phyloP scores from a whole-genome alignment of 2,888 invertebrate genomes.

The Caenorhabditis plicata region DNA sequence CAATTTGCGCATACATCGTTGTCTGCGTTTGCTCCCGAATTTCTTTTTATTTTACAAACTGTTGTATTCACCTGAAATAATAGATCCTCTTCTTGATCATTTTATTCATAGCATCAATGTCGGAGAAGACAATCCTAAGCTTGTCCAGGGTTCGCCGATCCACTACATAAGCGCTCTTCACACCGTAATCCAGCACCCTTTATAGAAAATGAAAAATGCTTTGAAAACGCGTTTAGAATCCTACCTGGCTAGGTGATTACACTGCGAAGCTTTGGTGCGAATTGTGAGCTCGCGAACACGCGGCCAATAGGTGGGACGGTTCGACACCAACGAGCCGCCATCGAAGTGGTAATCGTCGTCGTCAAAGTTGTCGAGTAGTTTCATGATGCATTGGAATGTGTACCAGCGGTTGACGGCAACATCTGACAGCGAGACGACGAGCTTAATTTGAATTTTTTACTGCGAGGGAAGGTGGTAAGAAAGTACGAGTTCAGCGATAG shows the following conservation, averaged over 20 bases:
- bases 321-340: conserved; percentile 2
- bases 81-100: conserved; percentile 32
- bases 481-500: conserved; percentile 58
- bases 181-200: conserved; percentile 63
- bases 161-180: conserved; percentile 53
- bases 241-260: conserved; percentile 54
- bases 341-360: conserved; percentile 18
- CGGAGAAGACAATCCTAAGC: conserved; percentile 49
- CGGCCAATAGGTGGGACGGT: conserved; percentile 57
- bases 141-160: conserved; percentile 50
- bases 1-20: too few relatives aligned
- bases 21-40: too few relatives aligned
- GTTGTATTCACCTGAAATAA: conserved; percentile 40
- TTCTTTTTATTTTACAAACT: too few relatives aligned
- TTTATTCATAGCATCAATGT: conserved; percentile 34
- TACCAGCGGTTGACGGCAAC: conserved; percentile 60
- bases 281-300: conserved; percentile 48
- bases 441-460: conserved; percentile 30
- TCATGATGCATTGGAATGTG: conserved; percentile 62
- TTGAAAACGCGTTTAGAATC: too few relatives aligned
- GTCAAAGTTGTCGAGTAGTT: conserved; percentile 48
- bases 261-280: conserved; percentile 52
- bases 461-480: background rate
- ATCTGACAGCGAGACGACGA: conserved; percentile 58
- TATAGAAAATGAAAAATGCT: too few relatives aligned